A percentile compares a stretch with the other conserved stretches of the same genome.
phyloP scores from a whole-genome alignment of 2,888 invertebrate genomes.

The Pocota personata region DNA sequence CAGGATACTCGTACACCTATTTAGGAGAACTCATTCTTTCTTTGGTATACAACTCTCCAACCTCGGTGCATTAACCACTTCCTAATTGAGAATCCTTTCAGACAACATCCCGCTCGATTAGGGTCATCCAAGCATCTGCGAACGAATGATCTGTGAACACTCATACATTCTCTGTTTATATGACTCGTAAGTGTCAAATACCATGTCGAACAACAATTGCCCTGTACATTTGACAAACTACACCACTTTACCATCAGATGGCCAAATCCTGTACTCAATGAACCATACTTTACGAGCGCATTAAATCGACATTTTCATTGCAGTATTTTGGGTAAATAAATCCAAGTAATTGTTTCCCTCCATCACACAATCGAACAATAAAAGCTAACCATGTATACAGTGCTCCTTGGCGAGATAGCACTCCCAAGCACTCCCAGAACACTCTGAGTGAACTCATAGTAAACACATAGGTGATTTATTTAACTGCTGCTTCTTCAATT shows the following conservation, averaged over 20 bases:
- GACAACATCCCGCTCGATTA: neutral
- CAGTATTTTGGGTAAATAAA: conserved; percentile 63
- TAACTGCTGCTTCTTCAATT: conserved; percentile 64
- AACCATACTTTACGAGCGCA: conserved; percentile 59
- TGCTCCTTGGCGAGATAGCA: neutral
- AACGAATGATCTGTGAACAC: conserved; percentile 56
- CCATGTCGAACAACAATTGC: conserved; percentile 44
- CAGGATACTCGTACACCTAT: no score
- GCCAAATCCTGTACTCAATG: conserved; percentile 42
- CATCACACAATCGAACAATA: conserved; percentile 46
- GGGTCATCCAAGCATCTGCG: neutral
- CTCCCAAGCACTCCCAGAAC: conserved; percentile 14
- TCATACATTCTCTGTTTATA: conserved; percentile 42
- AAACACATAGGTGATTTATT: conserved; percentile 68
- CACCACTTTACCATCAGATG: conserved; percentile 47
- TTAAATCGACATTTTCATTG: conserved; percentile 70
- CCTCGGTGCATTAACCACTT: neutral
- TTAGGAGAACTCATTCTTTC: no score
- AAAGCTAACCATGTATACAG: conserved; percentile 22
- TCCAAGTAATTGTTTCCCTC: conserved; percentile 69
- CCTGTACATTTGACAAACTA: conserved; percentile 49
- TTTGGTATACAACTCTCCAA: no score
- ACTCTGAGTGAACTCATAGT: conserved; percentile 24
- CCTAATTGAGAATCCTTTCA: neutral
- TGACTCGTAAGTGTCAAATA: conserved; percentile 53